Conservation (phyloP, 2,888 invertebrate species). For the Limnephilus marmoratus region DNA sequence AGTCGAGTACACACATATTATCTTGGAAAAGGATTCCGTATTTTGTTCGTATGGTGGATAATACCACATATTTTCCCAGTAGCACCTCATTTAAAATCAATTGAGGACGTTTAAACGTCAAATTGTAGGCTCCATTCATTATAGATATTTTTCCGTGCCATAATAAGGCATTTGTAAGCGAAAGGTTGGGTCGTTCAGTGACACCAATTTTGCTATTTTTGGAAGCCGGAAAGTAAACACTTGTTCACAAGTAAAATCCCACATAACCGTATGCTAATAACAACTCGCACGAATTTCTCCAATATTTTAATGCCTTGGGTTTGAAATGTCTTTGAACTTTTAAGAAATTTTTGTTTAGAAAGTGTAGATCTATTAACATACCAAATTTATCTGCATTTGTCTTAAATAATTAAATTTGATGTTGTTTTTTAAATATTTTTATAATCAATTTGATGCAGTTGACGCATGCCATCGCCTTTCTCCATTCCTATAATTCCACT, state of each 20-base stretch:
- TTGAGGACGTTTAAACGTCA: background rate
- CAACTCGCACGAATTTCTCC: background rate
- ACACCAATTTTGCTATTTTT: constrained; percentile 24
- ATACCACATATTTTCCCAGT: background rate
- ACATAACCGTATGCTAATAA: background rate
- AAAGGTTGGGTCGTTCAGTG: constrained; percentile 6
- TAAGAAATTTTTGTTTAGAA: background rate
- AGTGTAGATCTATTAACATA: background rate
- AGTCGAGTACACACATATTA: background rate
- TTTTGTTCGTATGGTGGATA: background rate
- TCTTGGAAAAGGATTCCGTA: background rate
- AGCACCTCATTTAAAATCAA: background rate
- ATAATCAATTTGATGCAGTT: no score
- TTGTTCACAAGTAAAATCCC: background rate
- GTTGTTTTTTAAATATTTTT: background rate
- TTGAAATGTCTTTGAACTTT: background rate
- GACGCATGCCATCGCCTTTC: no score
- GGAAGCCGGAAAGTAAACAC: constrained; percentile 28
- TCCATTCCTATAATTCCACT: no score
- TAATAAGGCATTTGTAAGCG: constrained; percentile 35
- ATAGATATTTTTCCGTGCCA: background rate
- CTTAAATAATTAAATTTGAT: background rate
- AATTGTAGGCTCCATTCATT: background rate
- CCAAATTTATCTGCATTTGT: background rate
- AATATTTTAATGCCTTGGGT: background rate